Base-by-base conservation (phyloP, 2,888 invertebrate genomes). In the Platypus cylindrus region DNA sequence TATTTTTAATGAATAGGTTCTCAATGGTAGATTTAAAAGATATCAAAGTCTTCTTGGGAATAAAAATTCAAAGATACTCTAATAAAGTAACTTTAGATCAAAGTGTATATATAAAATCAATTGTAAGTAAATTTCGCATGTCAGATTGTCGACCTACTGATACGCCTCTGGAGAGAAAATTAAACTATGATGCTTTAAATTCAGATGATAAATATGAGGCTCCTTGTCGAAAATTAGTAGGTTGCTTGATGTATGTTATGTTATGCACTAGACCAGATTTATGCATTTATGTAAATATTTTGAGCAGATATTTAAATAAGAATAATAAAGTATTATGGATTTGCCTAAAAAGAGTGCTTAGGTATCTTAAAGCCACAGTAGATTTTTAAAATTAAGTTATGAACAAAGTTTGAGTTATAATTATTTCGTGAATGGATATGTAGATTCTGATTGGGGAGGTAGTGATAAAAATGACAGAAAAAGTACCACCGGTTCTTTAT, bases 381-480 rank as follows among this genome's bases (percentile, higher is more conserved):
- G 28, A 49, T 37, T 29, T 51, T n/a, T n/a, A 16, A 50, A 52
- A 46, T 36, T 54, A 20, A 36, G 17, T 17, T 50, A 47, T 37
- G 37, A 27, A 17, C 35, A 34, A 34, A 37, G 35, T 44, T 32
- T 30, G 16, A 30, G 32, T 41, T 14, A 26, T 48, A 29, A 34
- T 44, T 14, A 20, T 50, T 9, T 34, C n/a, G n/a, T 34, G 14
- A 29, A 35, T 44, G 50, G 52, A 2, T 54, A 44, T 45, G 49
- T 47, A 7, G 51, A 53, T 38, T 44, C 50, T 14, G 50, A 54
- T 37, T 54, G 45, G 43, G 45, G 35, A 40, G 45, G 33, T 22
- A 40, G 23, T 35, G 34, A 45, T 38, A 43, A 43, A 37, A 17
- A 17, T 29, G 43, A 42, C 26, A 9, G 47, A 17, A 30, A 32